These are phyloP conservation scores for Tricholaema leucomelas DNA, from an alignment of 2,113 vertebrate genomes.

Conservation along the genomic window DNA sequence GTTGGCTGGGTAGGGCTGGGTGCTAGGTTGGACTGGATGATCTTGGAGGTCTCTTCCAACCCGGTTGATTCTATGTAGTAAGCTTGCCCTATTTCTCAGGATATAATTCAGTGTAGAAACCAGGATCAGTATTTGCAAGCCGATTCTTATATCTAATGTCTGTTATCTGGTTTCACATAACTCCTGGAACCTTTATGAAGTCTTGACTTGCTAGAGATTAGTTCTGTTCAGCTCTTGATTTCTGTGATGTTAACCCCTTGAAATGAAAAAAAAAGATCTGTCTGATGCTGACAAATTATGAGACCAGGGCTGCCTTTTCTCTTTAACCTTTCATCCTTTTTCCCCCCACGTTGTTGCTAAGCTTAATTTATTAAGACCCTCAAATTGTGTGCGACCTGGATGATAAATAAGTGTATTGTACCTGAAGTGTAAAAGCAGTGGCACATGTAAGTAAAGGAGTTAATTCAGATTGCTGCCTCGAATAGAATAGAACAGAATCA, in stretches of 20 bases:
- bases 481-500: no score
- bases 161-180: not conserved
- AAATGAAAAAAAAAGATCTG: constrained; percentile 11
- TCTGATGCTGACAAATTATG: not conserved
- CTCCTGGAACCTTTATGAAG: not conserved
- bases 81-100: not conserved
- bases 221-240: constrained; percentile 31
- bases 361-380: not conserved
- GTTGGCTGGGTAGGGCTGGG: no score
- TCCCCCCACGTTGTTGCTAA: not conserved
- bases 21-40: no score
- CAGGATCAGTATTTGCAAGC: not conserved
- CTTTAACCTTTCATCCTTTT: not conserved
- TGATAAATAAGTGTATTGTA: not conserved
- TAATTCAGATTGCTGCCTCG: not conserved
- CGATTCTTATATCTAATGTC: not conserved
- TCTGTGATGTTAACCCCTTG: not conserved
- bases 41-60: no score
- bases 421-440: not conserved
- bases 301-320: not conserved
- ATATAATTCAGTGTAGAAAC: not conserved
- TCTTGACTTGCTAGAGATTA: constrained; percentile 30
- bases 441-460: not conserved
- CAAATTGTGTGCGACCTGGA: not conserved
- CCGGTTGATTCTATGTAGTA: no score